phyloP scores from a whole-genome alignment of 2,113 vertebrate species.

The Petromus typicus region DNA sequence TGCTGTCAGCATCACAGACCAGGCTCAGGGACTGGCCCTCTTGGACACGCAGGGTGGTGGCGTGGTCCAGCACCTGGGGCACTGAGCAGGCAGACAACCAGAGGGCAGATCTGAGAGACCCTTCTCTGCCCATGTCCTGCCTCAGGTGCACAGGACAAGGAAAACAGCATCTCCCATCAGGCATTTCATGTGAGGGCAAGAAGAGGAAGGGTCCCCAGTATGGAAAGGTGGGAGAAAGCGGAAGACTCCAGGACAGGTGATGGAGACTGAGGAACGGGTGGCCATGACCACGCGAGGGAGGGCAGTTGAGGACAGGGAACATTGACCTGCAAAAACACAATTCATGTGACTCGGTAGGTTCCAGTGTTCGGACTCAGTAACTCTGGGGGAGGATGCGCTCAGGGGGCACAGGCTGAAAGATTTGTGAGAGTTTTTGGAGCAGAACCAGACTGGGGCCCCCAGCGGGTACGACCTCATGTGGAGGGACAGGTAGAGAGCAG shows the following conservation, averaged over 20 bases:
- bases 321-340: accelerated
- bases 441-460: background rate
- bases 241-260: background rate
- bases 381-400: background rate
- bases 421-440: background rate
- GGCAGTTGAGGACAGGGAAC: background rate
- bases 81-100: background rate
- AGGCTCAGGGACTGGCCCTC: background rate
- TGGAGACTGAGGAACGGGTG: background rate
- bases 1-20: background rate
- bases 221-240: accelerated
- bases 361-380: too few relatives aligned
- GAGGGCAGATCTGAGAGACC: background rate
- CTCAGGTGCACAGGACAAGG: background rate
- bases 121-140: background rate
- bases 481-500: too few relatives aligned
- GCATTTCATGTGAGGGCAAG: background rate
- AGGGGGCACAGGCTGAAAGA: background rate
- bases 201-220: accelerated
- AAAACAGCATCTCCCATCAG: background rate
- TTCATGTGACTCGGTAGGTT: accelerated
- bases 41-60: background rate
- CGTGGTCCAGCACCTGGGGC: background rate
- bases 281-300: background rate
- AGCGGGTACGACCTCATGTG: too few relatives aligned